Percentiles rank a stretch among this genome's conserved stretches.
Evolutionary conservation across 2,888 invertebrate species (phyloP).

Genomic region (Andrena camellia): DNA sequence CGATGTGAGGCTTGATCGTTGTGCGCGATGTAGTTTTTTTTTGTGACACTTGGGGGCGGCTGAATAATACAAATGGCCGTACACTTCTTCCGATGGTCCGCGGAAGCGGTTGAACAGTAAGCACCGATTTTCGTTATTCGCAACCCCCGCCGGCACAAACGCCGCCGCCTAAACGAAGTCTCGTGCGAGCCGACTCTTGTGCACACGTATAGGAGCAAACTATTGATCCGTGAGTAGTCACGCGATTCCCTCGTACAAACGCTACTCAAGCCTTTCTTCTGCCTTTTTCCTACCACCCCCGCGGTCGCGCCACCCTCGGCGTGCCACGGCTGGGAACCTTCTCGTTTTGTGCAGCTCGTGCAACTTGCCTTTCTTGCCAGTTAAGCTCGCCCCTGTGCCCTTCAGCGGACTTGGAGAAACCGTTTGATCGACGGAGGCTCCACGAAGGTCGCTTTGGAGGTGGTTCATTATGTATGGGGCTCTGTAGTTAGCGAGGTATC

Average conservation of each 20-base stretch:
- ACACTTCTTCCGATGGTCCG: background rate
- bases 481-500: background rate
- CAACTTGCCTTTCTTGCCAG: slow-evolving; percentile 19
- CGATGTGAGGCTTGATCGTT: background rate
- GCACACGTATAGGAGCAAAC: slow-evolving; percentile 76
- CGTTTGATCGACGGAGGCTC: slow-evolving; percentile 10
- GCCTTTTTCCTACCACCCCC: slow-evolving; percentile 68
- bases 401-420: background rate
- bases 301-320: slow-evolving; percentile 37
- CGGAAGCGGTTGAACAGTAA: slow-evolving; percentile 21
- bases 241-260: slow-evolving; percentile 85
- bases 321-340: slow-evolving; percentile 41
- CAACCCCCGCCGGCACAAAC: slow-evolving; percentile 37
- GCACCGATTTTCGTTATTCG: slow-evolving; percentile 47
- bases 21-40: too few relatives aligned
- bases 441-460: background rate
- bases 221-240: slow-evolving; percentile 84
- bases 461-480: slow-evolving; percentile 3
- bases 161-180: slow-evolving; percentile 63
- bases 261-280: slow-evolving; percentile 82
- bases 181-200: slow-evolving; percentile 59
- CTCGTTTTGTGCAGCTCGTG: slow-evolving; percentile 39
- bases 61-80: slow-evolving; percentile 12
- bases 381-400: background rate
- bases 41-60: background rate